Evolutionary conservation across 2,888 invertebrate genomes (phyloP), one percentile per base, ranked within the genome.

Genomic region (Axea sp.): DNA sequence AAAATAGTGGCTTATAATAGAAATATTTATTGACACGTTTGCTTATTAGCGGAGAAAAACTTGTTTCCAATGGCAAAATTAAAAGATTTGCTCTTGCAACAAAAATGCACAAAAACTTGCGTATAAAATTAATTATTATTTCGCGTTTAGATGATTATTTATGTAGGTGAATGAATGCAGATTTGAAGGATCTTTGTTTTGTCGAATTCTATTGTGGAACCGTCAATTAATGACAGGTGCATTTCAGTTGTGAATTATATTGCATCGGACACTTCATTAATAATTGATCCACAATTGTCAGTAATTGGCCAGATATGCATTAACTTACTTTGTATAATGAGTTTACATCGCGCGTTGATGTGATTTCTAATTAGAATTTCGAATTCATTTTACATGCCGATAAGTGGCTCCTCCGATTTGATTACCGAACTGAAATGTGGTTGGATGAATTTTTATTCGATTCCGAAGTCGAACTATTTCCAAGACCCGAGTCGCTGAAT

Each of bases 221-320:
- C 57, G 59, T 68, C 59, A 68, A 68, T 59, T 59, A 59, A 59
- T 53, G 69, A 39, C 35, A 37, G 11, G 22, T 11, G 30, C 37
- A 31, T 53, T 60, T 28, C 45, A 19, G 14, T 30, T 19, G 53
- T 9, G 53, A 45, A 37, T 69, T 51, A 69, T 53, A 60, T 60
- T 24, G 37, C 31, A 53, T 60, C 31, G 45, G 60, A 53, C 60
- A 53, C 45, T 51, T 60, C 69, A 53, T 60, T 69, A 69, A 60
- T 69, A 69, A 69, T 69, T 69, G 60, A 60, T 69, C 53, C 53
- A 37, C 37, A 60, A 53, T 60, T 60, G 69, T 69, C 69, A 45
- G 59, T 69, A 53, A 69, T 60, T 60, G 51, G 30, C 15, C 49
- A 3, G 53, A 53, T 53, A 68, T 4, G 45, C 69, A 31, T 28